Conservation (phyloP, 2,797 vertebrate species). For the Botia kubotai region DNA sequence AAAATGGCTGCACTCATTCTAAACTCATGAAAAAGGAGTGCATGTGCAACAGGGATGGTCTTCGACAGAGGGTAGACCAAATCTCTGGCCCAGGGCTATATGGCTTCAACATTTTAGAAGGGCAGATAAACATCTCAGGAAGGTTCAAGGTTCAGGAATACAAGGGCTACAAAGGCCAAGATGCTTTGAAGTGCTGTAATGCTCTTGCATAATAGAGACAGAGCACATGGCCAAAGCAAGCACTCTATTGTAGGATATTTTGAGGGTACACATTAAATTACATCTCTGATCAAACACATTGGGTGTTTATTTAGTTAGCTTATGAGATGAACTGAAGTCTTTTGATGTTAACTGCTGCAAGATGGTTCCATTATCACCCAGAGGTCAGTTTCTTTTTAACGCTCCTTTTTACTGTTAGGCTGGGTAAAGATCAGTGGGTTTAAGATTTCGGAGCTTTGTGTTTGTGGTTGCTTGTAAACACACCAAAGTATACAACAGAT, state of each 20-base stretch:
- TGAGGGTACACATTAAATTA: conserved; percentile 68
- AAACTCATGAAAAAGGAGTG: conserved; percentile 82
- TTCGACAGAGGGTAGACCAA: conserved; percentile 71
- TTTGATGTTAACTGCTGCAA: conserved; percentile 56
- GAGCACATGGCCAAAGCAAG: conserved; percentile 81
- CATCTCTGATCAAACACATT: conserved; percentile 66
- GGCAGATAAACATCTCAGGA: conserved; percentile 83
- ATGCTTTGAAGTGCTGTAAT: conserved; percentile 82
- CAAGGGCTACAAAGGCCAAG: conserved; percentile 67
- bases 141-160: conserved; percentile 70
- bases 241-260: conserved; percentile 76
- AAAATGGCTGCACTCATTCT: conserved; percentile 77
- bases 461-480: conserved; percentile 34
- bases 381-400: conserved; percentile 35
- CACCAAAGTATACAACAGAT: conserved; percentile 23
- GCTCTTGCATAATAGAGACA: conserved; percentile 78
- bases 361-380: conserved; percentile 53
- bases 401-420: conserved; percentile 38
- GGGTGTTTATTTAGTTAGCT: conserved; percentile 63
- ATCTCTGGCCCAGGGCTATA: conserved; percentile 76
- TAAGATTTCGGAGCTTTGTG: conserved; percentile 19
- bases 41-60: conserved; percentile 71
- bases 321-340: conserved; percentile 51
- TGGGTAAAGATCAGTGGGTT: not conserved
- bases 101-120: conserved; percentile 76